Base-by-base conservation (phyloP, 2,797 vertebrate genomes). In the Liparis tanakae region DNA sequence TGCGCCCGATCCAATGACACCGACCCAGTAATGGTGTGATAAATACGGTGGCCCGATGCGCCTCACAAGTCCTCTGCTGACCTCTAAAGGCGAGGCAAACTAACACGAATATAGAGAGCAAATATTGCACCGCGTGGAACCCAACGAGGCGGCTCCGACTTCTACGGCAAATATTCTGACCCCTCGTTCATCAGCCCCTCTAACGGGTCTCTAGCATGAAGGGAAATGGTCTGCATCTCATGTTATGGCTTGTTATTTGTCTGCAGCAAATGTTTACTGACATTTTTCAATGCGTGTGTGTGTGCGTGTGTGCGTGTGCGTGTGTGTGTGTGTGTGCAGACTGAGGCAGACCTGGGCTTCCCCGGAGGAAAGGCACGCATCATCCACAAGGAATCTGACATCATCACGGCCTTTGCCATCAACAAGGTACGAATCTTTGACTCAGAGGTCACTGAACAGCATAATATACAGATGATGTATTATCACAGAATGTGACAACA, bases 311-410 rank as follows among this genome's bases (percentile, higher is more conserved):
- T 70, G 2, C 3, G 25, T 30, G 25, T 30, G 25, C 3, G 25
- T 30, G 2, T 30, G 25, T 30, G 25, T 30, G 34, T 44, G n/a
- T 60, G 22, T 70, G 73, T 88, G 74, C 92, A 99, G 98, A 89
- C 93, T 60, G 97, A 97, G 92, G 90, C 95, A 73, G 96, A 98
- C 88, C 85, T 88, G 75, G 94, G 93, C 75, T 90, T 90, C 82
- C 88, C 94, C 6, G 95, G 95, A 88, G 95, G 96, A 81, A 98
- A 97, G 89, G 97, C 97, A 79, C 95, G 97, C 82, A 99, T 99
- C 93, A 97, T 99, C 85, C 98, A 99, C 91, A 99, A 99, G 80
- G 98, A 99, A 70, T 97, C 97, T 48, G 98, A 99, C 91, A 99
- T 99, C 82, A 98, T 99, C 93, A 99, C 98, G 70, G 98, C 98